These are phyloP conservation scores for Melitaea cinxia DNA, from an alignment of 1,140 invertebrate genomes.

Conservation along the genomic window DNA sequence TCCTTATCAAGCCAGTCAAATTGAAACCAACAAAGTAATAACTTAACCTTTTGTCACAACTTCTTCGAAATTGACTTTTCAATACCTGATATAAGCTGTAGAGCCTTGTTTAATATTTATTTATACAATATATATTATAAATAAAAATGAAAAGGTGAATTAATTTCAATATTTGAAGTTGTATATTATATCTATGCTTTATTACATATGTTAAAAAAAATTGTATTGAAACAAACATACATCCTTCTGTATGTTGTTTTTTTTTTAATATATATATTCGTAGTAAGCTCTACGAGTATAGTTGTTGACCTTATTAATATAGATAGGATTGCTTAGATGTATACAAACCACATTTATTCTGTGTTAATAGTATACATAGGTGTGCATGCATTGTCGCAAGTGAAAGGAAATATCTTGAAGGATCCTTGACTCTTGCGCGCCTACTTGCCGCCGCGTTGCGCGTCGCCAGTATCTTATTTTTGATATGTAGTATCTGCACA, in stretches of 20 bases:
- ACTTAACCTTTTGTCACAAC: conserved; percentile 29
- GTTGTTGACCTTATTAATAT: conserved; percentile 49
- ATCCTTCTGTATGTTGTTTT: too few species aligned
- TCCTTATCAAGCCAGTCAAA: conserved; percentile 31
- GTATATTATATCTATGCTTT: too few species aligned
- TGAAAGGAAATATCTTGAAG: conserved; percentile 80
- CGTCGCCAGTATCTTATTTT: conserved; percentile 47
- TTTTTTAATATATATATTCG: conserved; percentile 13
- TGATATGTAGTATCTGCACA: conserved; percentile 33
- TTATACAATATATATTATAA: background rate
- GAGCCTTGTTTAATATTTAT: background rate
- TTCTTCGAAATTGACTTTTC: conserved; percentile 33
- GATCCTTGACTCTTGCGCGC: conserved; percentile 77
- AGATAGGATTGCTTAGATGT: conserved; percentile 49
- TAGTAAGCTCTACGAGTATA: conserved; percentile 26
- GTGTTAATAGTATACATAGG: conserved; percentile 50
- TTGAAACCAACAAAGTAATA: conserved; percentile 20
- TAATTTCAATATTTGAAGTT: background rate
- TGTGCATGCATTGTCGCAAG: conserved; percentile 75
- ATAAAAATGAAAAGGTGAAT: background rate
- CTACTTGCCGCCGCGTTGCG: conserved; percentile 59
- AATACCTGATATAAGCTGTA: background rate
- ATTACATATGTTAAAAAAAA: too few species aligned
- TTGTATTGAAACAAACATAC: too few species aligned
- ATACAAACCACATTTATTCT: conserved; percentile 46